Percentiles rank a stretch among this genome's conserved stretches.
phyloP scores from a whole-genome alignment of 2,888 invertebrate species.

The Herminia tarsipennalis region DNA sequence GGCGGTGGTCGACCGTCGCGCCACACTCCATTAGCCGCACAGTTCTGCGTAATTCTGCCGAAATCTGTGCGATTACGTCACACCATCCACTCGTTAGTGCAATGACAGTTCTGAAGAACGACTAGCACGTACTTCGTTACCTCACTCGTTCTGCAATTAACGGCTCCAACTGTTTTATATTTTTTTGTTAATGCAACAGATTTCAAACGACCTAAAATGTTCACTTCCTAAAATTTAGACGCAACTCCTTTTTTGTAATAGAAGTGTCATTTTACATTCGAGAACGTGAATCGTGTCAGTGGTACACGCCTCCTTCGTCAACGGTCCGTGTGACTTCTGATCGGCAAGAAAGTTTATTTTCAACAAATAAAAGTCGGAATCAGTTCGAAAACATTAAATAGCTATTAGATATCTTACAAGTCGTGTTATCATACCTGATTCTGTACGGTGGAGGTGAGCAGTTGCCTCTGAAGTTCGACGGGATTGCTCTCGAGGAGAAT shows the following conservation, averaged over 20 bases:
- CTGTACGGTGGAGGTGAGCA: slow-evolving; percentile 92
- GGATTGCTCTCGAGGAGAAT: slow-evolving; percentile 93
- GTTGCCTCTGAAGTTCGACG: slow-evolving; percentile 93
- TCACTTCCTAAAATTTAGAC: slow-evolving; percentile 25
- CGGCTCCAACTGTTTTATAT: slow-evolving; percentile 46
- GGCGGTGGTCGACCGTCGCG: slow-evolving; percentile 40
- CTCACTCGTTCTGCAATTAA: slow-evolving; percentile 60
- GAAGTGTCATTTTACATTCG: slow-evolving; percentile 9
- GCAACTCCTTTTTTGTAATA: slow-evolving; percentile 17
- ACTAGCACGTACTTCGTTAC: slow-evolving; percentile 62
- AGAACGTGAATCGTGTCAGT: slow-evolving; percentile 12
- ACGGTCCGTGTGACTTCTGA: too few species aligned
- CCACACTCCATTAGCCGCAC: slow-evolving; percentile 71
- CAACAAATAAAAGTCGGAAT: too few species aligned
- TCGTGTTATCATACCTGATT: slow-evolving; percentile 88
- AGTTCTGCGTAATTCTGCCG: slow-evolving; percentile 72
- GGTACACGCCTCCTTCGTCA: too few species aligned
- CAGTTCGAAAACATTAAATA: too few species aligned
- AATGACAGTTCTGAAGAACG: slow-evolving; percentile 52
- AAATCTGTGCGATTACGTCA: slow-evolving; percentile 71
- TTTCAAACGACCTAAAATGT: slow-evolving; percentile 36
- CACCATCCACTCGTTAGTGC: slow-evolving; percentile 58
- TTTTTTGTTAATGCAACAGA: slow-evolving; percentile 42
- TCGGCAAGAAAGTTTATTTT: too few species aligned
- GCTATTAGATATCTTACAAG: too few species aligned